Evolutionary conservation across 2,113 vertebrate genomes (phyloP).

Genomic region (Nyctereutes procyonoides): DNA sequence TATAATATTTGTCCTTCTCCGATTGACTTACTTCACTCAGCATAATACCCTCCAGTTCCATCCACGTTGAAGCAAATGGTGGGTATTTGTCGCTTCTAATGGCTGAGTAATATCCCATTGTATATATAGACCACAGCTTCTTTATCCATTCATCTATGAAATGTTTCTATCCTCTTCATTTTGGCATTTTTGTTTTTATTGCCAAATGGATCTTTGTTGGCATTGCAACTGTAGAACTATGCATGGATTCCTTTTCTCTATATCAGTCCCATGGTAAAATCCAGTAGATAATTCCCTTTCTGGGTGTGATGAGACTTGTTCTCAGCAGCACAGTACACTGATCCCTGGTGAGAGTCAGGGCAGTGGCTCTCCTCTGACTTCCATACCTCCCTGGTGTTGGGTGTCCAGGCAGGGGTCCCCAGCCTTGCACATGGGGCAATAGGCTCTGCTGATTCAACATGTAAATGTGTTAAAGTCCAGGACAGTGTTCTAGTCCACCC

Average conservation of each 20-base stretch:
- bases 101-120: too few relatives aligned
- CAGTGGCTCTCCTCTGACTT: background rate
- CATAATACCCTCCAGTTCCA: too few relatives aligned
- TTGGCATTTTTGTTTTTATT: background rate
- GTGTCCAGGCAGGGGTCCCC: background rate
- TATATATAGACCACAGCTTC: too few relatives aligned
- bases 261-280: background rate
- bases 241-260: background rate
- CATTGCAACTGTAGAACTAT: background rate
- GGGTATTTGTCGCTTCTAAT: too few relatives aligned
- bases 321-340: background rate
- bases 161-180: background rate
- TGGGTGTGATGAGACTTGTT: background rate
- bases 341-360: background rate
- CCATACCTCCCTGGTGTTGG: background rate
- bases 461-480: background rate
- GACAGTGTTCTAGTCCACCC: background rate
- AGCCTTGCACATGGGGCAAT: background rate
- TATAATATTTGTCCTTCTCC: too few relatives aligned
- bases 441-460: background rate
- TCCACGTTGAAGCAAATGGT: too few relatives aligned
- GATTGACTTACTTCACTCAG: too few relatives aligned
- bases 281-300: background rate
- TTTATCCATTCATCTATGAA: too few relatives aligned
- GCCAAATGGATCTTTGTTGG: background rate